These are phyloP conservation scores for Monoplex corrugatus DNA, from an alignment of 2,888 invertebrate species.

Conservation along the genomic window DNA sequence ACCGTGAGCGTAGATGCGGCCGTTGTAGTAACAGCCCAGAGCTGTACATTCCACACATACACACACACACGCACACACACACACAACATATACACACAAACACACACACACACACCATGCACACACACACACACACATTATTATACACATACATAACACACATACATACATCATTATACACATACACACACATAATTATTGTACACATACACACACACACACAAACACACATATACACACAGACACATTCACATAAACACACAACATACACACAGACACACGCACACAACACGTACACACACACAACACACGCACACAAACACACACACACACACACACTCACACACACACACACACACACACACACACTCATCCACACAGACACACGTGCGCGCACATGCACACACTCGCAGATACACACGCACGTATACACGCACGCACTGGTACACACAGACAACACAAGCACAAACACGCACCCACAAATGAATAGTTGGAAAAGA, in stretches of 20 bases:
- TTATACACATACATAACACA: too few relatives aligned
- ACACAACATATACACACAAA: constrained; percentile 21
- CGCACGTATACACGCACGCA: not conserved
- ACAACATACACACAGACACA: constrained; percentile 31
- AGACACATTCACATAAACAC: not conserved
- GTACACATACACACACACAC: too few relatives aligned
- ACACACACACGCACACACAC: not conserved
- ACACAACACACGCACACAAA: not conserved
- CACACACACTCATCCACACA: constrained; percentile 13
- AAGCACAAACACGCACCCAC: too few relatives aligned
- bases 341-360: constrained; percentile 27
- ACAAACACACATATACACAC: too few relatives aligned
- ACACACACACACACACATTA: constrained; percentile 11
- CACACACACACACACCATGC: too few relatives aligned
- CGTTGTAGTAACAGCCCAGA: constrained; percentile 69
- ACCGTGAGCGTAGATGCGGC: constrained; percentile 63
- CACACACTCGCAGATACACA: not conserved
- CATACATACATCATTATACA: not conserved
- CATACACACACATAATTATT: not conserved
- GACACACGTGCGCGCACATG: not conserved
- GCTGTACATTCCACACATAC: constrained; percentile 52
- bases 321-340: constrained; percentile 12
- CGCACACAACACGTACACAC: constrained; percentile 4
- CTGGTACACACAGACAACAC: not conserved
- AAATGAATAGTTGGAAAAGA: too few relatives aligned